phyloP scores from a whole-genome alignment of 2,888 invertebrate species.

The Agrochola macilenta region DNA sequence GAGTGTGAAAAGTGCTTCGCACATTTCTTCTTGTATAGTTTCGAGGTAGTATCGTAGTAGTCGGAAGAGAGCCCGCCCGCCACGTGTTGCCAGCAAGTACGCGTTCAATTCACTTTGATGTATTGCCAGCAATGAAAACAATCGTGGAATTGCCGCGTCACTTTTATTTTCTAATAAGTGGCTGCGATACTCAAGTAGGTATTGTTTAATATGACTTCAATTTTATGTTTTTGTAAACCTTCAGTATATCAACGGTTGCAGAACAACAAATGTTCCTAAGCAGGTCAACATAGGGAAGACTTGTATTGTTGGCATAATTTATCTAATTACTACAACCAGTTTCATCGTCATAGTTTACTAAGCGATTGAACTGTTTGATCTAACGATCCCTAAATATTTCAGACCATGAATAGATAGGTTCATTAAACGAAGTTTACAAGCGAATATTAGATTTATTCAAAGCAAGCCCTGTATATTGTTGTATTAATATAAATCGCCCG shows the following conservation, averaged over 20 bases:
- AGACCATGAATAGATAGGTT: neutral
- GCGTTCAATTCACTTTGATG: slow-evolving; percentile 61
- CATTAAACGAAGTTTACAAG: neutral
- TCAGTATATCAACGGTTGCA: too few relatives aligned
- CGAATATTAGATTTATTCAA: neutral
- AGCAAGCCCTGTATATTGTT: neutral
- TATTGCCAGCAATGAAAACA: slow-evolving; percentile 52
- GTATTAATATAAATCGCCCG: slow-evolving; percentile 37
- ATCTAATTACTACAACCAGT: too few relatives aligned
- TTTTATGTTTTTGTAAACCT: neutral
- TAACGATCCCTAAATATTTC: neutral
- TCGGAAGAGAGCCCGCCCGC: slow-evolving; percentile 39
- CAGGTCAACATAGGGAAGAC: too few relatives aligned
- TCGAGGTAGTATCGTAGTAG: slow-evolving; percentile 16
- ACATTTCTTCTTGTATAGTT: slow-evolving; percentile 24
- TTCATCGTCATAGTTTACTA: too few relatives aligned
- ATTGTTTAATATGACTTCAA: neutral
- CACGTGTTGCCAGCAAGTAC: slow-evolving; percentile 58
- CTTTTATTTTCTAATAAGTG: slow-evolving; percentile 41
- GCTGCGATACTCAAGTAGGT: neutral
- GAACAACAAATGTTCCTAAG: too few relatives aligned
- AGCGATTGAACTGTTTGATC: neutral
- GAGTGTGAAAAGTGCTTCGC: slow-evolving; percentile 47
- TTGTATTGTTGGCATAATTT: too few relatives aligned
- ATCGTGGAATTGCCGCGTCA: slow-evolving; percentile 37